Base-by-base conservation (phyloP, 1,140 invertebrate genomes). In the Mya arenaria region DNA sequence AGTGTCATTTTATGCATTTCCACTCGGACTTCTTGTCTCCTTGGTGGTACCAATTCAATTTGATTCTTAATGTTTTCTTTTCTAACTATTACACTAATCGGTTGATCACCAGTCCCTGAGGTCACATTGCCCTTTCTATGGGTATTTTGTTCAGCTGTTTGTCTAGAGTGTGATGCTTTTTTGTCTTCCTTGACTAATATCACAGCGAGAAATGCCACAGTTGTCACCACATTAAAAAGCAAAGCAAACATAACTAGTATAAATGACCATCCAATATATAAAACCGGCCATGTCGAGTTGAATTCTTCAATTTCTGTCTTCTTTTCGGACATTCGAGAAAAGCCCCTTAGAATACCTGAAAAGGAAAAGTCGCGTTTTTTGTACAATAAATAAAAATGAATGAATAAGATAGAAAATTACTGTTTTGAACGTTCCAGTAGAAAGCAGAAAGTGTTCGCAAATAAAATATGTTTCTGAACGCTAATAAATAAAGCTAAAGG, bases 131-230 rank as follows among this genome's bases (percentile, higher is more conserved):
- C n/a, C n/a, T n/a, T n/a, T n/a, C n/a, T n/a, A n/a, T n/a, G n/a
- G n/a, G n/a, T n/a, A n/a, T n/a, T n/a, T n/a, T n/a, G n/a, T n/a
- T n/a, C n/a, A n/a, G n/a, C n/a, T n/a, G n/a, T n/a, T n/a, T n/a
- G n/a, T n/a, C n/a, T n/a, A 48, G 74, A 66, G 1, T 66, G 30
- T 13, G 74, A 41, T 25, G 74, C 74, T 63, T 78, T 66, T 0
- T 25, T 34, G 36, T 78, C 74, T 15, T 63, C 74, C 15, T 66
- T 65, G 25, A 65, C 36, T 1, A 78, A 44, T 3, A 78, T 0
- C 2, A 66, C 15, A n/a, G 74, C 23, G 0, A 78, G 37, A 44
- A 78, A 78, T 13, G 37, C 13, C 19, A 36, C 39, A 2, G 74
- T 78, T 25, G 60, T 30, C 23, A 65, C 25, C 2, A 78, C 55